Evolutionary conservation across 2,888 invertebrate genomes (phyloP).

Genomic region (Congeria kusceri): DNA sequence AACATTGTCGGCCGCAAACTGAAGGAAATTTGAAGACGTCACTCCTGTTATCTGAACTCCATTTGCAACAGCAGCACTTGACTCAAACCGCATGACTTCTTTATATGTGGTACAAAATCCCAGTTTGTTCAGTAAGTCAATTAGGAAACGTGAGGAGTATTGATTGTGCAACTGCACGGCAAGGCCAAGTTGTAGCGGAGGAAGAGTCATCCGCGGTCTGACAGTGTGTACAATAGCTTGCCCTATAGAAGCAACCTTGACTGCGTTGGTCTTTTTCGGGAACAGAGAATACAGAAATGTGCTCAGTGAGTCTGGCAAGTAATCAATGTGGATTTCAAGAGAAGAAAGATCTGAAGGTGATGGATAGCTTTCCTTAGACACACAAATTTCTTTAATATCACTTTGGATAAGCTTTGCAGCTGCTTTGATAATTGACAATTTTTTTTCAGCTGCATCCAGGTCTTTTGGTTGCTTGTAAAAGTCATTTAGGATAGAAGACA

Average conservation of each 20-base stretch:
- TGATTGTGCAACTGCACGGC: constrained; percentile 58
- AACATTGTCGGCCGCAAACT: constrained; percentile 72
- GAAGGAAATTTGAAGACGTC: constrained; percentile 39
- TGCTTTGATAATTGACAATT: constrained; percentile 52
- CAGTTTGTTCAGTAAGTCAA: constrained; percentile 59
- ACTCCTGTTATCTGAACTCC: constrained; percentile 39
- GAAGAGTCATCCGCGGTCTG: constrained; percentile 43
- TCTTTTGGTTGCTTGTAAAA: constrained; percentile 32
- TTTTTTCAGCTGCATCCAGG: constrained; percentile 32
- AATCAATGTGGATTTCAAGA: constrained; percentile 5
- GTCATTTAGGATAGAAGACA: constrained; percentile 41
- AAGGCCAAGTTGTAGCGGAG: constrained; percentile 62
- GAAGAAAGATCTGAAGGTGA: constrained; percentile 11
- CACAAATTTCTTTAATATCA: constrained; percentile 58
- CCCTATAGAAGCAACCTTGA: constrained; percentile 52
- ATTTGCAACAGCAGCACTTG: constrained; percentile 52
- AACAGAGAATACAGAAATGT: constrained; percentile 39
- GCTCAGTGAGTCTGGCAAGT: constrained; percentile 27
- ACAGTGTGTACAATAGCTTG: constrained; percentile 64
- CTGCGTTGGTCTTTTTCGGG: background rate
- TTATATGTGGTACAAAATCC: constrained; percentile 64
- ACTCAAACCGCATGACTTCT: constrained; percentile 63
- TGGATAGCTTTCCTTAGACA: constrained; percentile 29
- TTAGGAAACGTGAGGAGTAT: constrained; percentile 57
- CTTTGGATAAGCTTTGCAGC: constrained; percentile 67